These are phyloP conservation scores for Vimba vimba DNA, from an alignment of 2,113 vertebrate genomes.

Conservation along the genomic window DNA sequence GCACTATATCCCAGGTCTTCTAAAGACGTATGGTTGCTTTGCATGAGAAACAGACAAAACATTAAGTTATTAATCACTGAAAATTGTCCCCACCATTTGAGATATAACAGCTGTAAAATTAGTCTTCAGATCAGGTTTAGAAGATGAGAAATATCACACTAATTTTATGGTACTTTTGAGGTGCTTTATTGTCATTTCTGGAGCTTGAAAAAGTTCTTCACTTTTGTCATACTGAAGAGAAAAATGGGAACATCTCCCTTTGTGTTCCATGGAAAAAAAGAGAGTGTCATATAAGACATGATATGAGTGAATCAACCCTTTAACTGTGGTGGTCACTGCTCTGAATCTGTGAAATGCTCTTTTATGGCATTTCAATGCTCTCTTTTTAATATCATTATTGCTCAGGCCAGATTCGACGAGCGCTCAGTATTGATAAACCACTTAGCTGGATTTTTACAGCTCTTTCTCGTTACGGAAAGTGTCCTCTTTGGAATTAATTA, in stretches of 20 bases:
- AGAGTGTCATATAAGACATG: neutral
- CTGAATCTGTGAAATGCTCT: slow-evolving; percentile 37
- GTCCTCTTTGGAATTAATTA: slow-evolving; percentile 58
- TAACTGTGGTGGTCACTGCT: neutral
- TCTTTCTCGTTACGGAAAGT: slow-evolving; percentile 53
- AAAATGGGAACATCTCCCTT: neutral
- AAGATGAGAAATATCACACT: neutral
- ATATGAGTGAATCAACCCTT: neutral
- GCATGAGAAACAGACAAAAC: neutral
- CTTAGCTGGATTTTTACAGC: slow-evolving; percentile 59
- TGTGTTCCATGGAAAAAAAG: neutral
- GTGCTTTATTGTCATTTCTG: neutral
- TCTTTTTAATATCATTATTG: slow-evolving; percentile 47
- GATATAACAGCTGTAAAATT: neutral
- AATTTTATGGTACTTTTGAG: neutral
- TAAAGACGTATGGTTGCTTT: neutral
- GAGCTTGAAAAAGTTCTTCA: neutral
- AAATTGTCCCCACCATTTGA: neutral
- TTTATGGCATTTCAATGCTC: slow-evolving; percentile 16
- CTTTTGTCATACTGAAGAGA: neutral
- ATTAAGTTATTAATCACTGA: neutral
- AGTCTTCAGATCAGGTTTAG: neutral
- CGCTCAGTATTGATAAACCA: slow-evolving; percentile 55
- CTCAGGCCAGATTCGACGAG: slow-evolving; percentile 15
- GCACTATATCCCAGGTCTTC: neutral